Evolutionary conservation across 2,888 invertebrate species (phyloP).

Genomic region (Cheilosia grossa): DNA sequence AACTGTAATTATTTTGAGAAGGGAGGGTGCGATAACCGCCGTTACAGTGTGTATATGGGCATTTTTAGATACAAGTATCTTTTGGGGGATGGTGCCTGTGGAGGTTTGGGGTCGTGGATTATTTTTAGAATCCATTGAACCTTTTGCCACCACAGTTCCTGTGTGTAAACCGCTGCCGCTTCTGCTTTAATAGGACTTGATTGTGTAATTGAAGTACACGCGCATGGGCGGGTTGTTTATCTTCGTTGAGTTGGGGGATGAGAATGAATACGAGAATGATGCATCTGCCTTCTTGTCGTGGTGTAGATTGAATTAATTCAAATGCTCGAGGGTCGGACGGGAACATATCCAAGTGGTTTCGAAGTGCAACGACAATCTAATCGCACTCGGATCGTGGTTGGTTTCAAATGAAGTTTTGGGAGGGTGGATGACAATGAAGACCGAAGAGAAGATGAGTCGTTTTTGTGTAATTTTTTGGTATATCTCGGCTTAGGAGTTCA

Average conservation of each 20-base stretch:
- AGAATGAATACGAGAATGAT: slow-evolving; percentile 30
- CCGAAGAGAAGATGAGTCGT: no score
- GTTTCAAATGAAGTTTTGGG: no score
- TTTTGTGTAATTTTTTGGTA: no score
- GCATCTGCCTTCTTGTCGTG: slow-evolving; percentile 51
- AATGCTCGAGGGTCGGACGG: slow-evolving; percentile 1
- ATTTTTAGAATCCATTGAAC: slow-evolving; percentile 44
- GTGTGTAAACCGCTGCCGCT: neutral
- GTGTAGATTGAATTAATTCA: slow-evolving; percentile 33
- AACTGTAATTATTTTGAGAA: slow-evolving; percentile 66
- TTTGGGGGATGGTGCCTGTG: slow-evolving; percentile 40
- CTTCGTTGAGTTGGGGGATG: slow-evolving; percentile 31
- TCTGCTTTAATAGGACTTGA: slow-evolving; percentile 41
- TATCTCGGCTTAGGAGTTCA: no score
- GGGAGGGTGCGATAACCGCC: slow-evolving; percentile 47
- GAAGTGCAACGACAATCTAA: neutral
- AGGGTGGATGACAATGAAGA: no score
- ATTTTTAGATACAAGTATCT: slow-evolving; percentile 3
- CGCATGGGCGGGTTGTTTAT: slow-evolving; percentile 52
- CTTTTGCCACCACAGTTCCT: neutral
- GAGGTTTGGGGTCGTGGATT: slow-evolving; percentile 63
- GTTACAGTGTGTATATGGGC: slow-evolving; percentile 36
- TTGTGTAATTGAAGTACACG: slow-evolving; percentile 52
- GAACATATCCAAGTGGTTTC: slow-evolving; percentile 5
- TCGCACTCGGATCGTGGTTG: no score